Conservation (phyloP, 1,140 invertebrate species). For the Halesus radiatus region DNA sequence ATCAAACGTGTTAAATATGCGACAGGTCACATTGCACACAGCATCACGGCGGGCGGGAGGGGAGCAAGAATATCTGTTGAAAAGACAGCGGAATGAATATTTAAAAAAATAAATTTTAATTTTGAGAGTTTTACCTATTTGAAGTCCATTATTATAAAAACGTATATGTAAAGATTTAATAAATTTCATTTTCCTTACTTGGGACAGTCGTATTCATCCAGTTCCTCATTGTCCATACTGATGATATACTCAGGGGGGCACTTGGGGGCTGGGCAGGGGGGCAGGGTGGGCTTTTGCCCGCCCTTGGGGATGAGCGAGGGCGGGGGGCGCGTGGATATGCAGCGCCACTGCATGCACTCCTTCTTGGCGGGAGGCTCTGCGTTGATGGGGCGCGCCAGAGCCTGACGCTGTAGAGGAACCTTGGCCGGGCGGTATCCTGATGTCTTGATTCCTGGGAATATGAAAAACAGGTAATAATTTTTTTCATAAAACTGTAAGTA, state of each 20-base stretch:
- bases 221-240: constrained; percentile 63
- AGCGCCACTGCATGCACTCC: constrained; percentile 71
- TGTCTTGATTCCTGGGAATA: constrained; percentile 58
- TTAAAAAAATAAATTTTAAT: too few relatives aligned
- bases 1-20: constrained; percentile 85
- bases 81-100: constrained; percentile 40
- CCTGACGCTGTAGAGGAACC: constrained; percentile 61
- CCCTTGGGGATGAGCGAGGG: constrained; percentile 58
- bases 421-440: constrained; percentile 57
- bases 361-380: constrained; percentile 50
- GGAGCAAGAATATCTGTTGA: constrained; percentile 73
- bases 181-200: constrained; percentile 60
- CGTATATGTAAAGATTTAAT: too few relatives aligned
- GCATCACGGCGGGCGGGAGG: constrained; percentile 73
- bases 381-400: constrained; percentile 54
- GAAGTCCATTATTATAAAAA: too few relatives aligned
- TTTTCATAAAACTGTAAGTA: too few relatives aligned
- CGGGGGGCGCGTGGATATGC: constrained; percentile 65
- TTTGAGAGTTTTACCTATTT: too few relatives aligned
- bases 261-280: constrained; percentile 69
- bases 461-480: constrained; percentile 2
- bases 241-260: constrained; percentile 74
- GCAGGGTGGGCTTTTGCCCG: constrained; percentile 57
- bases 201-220: constrained; percentile 64
- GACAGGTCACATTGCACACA: constrained; percentile 80